Evolutionary conservation across 2,888 invertebrate genomes (phyloP), one percentile per base, ranked within the genome.

Genomic region (Monopis laevigella): DNA sequence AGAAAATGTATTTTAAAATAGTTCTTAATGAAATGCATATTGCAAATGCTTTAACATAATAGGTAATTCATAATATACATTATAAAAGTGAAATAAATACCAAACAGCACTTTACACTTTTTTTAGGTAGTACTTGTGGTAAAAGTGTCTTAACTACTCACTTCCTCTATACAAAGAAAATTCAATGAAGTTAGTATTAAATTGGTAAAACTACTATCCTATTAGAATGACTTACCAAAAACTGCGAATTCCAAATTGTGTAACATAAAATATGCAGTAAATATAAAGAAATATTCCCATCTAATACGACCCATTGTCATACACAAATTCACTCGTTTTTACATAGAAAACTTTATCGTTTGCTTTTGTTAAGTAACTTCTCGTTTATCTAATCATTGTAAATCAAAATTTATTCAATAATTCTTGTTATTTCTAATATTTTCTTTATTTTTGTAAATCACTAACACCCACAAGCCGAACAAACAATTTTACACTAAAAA

Each of bases 381-480:
- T 68, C 58, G 50, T 51, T 54, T 56, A 54, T 60, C 62, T 69
- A 48, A 65, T 56, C 78, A 78, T 78, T 62, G 67, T 74, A 53
- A 59, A 55, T 63, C 64, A 59, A 67, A 54, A 58, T 52, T 44
- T 56, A 55, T 54, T 51, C 48, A 55, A 59, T 59, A 69, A 54
- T 61, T 68, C 63, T 18, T 59, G 62, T 55, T 70, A 63, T 55
- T 69, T 66, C 61, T 60, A 59, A n/a, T n/a, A n/a, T n/a, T n/a
- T n/a, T n/a, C n/a, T n/a, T n/a, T n/a, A n/a, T n/a, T n/a, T n/a
- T n/a, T n/a, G n/a, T n/a, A n/a, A n/a, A n/a, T n/a, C n/a, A n/a
- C 69, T 78, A 75, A 74, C 78, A 80, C 75, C 73, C 77, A 70
- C 43, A 78, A 70, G 75, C 78, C 80, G 78, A 72, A 75, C 78